Evolutionary conservation across 2,888 invertebrate species (phyloP), one percentile per base, ranked within the genome.

Genomic region (Stegophylla sp.): DNA sequence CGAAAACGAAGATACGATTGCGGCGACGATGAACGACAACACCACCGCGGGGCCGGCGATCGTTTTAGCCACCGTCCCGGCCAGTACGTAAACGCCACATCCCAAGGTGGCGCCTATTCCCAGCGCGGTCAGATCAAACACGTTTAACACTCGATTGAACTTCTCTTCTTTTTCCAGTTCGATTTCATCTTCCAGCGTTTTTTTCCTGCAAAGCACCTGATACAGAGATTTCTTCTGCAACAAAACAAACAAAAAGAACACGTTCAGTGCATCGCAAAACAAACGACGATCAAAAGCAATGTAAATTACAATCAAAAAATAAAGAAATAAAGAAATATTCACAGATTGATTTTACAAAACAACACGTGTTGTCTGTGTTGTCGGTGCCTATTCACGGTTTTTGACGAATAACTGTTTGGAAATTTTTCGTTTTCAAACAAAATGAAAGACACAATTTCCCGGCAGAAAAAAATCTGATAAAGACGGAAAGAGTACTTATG

Each of bases 11-110:
- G 90, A 89, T 4, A 89, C 89, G 26, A 90, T 77, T 10, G 89
- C 90, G 13, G 90, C 90, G 26, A 89, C 85, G 15, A 89, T 85
- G 85, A 90, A 90, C 3, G 89, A 89, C 10, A 90, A 79, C 3
- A 89, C 86, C 15, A 90, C 88, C 1, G 88, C 88, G 1, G 90
- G 90, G 7, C 90, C 90, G 15, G 89, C 88, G 20, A 86, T 85
- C 51, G 86, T 85, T 79, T 86, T 87, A 1, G 89, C 88, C 4
- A 89, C 89, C 20, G 87, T 84, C 7, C 89, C 89, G 73, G 88
- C 88, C 82, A 90, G 85, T 4, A 90, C 89, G 84, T 90, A 90
- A 51, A 90, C 88, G 1, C 90, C 90, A 1, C 89, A 88, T 12
- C 90, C 90, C 5, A 90, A 88, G 0, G 87, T 87, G 28, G 86